Percentiles rank a stretch among this genome's conserved stretches.
phyloP scores from a whole-genome alignment of 2,797 vertebrate species.

The Siniperca undulata region DNA sequence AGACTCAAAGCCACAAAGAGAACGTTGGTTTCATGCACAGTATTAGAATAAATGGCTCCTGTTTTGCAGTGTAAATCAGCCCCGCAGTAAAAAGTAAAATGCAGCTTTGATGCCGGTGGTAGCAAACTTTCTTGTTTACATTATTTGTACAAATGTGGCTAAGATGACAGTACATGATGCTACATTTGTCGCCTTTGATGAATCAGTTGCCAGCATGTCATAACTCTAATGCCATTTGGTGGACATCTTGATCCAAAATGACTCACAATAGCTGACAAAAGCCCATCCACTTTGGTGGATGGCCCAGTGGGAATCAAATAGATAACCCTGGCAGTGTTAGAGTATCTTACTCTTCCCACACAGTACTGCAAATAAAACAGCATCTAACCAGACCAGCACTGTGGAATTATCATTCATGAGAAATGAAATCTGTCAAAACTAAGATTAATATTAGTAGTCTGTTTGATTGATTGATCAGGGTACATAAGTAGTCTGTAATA shows the following conservation, averaged over 20 bases:
- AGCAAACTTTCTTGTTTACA: conserved; percentile 1
- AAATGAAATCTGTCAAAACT: conserved; percentile 5
- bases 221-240: conserved; percentile 29
- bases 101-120: neutral
- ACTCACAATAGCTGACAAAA: conserved; percentile 46
- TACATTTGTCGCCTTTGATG: conserved; percentile 23
- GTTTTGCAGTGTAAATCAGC: neutral
- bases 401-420: neutral
- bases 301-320: conserved; percentile 6
- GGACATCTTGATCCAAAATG: conserved; percentile 45
- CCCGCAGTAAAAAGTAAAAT: neutral
- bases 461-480: conserved; percentile 16
- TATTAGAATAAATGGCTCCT: neutral
- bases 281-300: conserved; percentile 15
- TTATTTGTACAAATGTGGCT: neutral
- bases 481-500: neutral
- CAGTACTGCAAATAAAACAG: neutral
- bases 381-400: neutral
- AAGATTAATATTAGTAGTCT: conserved; percentile 2
- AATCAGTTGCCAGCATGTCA: conserved; percentile 23
- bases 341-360: neutral
- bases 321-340: neutral
- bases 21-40: neutral
- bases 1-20: neutral
- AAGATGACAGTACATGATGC: conserved; percentile 7